phyloP scores from a whole-genome alignment of 2,113 vertebrate genomes.

The Aramus guarauna region DNA sequence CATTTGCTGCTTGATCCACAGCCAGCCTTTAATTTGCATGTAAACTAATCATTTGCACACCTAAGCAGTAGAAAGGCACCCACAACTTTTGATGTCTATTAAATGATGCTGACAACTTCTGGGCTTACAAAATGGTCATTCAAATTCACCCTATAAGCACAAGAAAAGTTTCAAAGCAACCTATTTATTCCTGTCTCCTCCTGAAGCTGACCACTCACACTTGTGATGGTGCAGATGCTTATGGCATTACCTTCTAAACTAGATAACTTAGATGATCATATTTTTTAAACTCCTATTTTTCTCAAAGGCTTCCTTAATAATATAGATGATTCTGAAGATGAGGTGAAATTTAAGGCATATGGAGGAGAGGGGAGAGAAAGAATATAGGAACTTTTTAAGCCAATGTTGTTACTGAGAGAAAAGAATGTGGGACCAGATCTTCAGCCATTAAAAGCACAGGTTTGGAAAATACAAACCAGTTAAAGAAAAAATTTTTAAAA shows the following conservation, averaged over 20 bases:
- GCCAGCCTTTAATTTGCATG: background rate
- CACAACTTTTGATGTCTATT: background rate
- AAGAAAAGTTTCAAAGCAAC: background rate
- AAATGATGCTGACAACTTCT: background rate
- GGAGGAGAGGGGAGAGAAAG: background rate
- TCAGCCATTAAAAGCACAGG: background rate
- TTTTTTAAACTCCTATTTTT: background rate
- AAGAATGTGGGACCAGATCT: background rate
- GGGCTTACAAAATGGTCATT: background rate
- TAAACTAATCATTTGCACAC: background rate
- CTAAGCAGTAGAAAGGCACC: background rate
- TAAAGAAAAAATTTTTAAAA: background rate
- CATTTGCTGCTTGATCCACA: background rate
- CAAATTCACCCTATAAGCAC: background rate
- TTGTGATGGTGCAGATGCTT: background rate
- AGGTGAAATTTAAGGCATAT: background rate
- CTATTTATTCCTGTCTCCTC: background rate
- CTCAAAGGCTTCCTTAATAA: background rate
- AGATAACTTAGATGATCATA: background rate
- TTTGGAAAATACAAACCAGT: background rate
- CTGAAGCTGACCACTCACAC: background rate
- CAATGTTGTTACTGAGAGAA: background rate
- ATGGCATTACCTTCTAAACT: background rate
- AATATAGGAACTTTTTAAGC: background rate
- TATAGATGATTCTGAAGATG: background rate